Evolutionary conservation across 2,797 vertebrate species (phyloP).

Genomic region (Poeciliopsis presidionis): DNA sequence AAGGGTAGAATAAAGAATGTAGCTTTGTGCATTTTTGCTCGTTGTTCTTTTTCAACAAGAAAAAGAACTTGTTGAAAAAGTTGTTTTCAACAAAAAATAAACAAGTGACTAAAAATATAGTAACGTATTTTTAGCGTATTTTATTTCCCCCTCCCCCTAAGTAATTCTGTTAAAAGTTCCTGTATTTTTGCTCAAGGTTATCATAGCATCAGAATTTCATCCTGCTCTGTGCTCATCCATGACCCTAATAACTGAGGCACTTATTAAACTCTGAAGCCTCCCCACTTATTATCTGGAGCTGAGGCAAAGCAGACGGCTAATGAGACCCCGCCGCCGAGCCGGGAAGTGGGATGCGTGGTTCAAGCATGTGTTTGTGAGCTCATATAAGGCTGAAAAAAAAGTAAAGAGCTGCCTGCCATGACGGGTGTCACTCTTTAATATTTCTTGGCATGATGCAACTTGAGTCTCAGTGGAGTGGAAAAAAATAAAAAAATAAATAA

Average conservation of each 20-base stretch:
- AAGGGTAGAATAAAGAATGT: neutral
- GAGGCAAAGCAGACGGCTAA: constrained; percentile 11
- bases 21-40: neutral
- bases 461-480: constrained; percentile 11
- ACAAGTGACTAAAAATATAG: neutral
- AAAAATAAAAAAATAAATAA: neutral
- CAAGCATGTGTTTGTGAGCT: constrained; percentile 23
- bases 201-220: constrained; percentile 2
- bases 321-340: constrained; percentile 6
- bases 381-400: constrained; percentile 28
- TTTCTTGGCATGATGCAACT: constrained; percentile 36
- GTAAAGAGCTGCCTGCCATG: constrained; percentile 31
- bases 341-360: constrained; percentile 12
- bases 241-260: neutral
- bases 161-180: constrained; percentile 3
- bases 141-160: neutral
- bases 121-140: neutral
- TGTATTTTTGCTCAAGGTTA: constrained; percentile 8
- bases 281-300: neutral
- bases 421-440: constrained; percentile 37
- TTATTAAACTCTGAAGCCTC: neutral
- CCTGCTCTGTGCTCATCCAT: neutral
- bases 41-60: neutral
- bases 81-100: no score
- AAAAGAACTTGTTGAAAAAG: no score